phyloP scores from a whole-genome alignment of 2,113 vertebrate species.

The Cichladusa arquata region DNA sequence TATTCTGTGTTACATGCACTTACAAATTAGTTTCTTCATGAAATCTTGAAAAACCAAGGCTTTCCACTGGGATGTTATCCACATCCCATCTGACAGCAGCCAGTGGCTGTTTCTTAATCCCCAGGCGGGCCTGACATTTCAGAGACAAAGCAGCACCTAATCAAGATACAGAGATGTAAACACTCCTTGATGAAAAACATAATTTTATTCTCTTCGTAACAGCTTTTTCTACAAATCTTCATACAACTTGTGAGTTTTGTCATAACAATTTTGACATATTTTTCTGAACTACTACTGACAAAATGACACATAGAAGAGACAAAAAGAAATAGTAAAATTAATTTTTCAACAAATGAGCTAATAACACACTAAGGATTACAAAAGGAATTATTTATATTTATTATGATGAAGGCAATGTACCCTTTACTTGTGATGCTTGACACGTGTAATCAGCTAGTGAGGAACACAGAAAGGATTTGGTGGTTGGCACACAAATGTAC shows the following conservation, averaged over 20 bases:
- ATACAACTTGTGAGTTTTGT: background rate
- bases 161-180: background rate
- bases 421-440: background rate
- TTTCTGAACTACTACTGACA: background rate
- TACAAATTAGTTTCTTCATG: background rate
- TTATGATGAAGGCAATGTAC: background rate
- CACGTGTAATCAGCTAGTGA: background rate
- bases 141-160: slow-evolving; percentile 54
- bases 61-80: background rate
- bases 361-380: background rate
- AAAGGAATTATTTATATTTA: background rate
- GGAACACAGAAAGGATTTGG: background rate
- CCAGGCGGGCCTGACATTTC: slow-evolving; percentile 62
- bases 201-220: background rate
- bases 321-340: background rate
- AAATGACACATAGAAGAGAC: background rate
- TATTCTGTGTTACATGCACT: background rate
- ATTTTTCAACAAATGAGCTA: background rate
- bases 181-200: background rate
- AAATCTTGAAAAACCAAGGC: background rate
- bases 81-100: slow-evolving; percentile 43
- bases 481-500: background rate
- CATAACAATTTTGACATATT: background rate
- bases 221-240: background rate
- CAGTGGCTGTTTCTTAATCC: slow-evolving; percentile 8